Evolutionary conservation across 2,113 vertebrate species (phyloP).

Genomic region (Alethe castanea): DNA sequence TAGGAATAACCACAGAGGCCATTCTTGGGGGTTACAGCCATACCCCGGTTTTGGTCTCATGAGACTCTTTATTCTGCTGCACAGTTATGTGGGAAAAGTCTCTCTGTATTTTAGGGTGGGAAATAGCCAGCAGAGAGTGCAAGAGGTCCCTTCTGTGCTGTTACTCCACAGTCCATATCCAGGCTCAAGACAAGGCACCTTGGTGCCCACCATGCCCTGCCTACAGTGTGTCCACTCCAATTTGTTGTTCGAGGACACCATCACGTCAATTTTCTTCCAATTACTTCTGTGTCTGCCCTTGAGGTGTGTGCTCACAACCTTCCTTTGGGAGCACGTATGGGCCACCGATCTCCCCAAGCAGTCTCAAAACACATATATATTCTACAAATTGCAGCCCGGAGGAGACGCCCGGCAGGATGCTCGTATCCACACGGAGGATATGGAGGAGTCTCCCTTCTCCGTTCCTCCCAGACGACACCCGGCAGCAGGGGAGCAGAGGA

Average conservation of each 20-base stretch:
- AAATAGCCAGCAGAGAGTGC: constrained; percentile 21
- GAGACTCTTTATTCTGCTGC: not conserved
- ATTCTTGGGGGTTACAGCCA: not conserved
- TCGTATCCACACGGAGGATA: fast-evolving
- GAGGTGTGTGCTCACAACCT: not conserved
- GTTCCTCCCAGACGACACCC: not conserved
- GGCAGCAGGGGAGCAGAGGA: not conserved
- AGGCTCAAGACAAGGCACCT: not conserved
- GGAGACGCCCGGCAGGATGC: not conserved
- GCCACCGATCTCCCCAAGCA: not conserved
- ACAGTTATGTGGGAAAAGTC: not conserved
- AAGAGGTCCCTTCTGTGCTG: not conserved
- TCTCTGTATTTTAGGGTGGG: not conserved
- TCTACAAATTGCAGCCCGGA: not conserved
- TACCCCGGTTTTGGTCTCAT: not conserved
- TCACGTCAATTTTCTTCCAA: not conserved
- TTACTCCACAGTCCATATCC: not conserved
- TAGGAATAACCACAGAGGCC: not conserved
- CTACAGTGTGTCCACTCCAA: fast-evolving
- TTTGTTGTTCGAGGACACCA: too few relatives aligned
- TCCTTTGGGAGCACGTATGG: not conserved
- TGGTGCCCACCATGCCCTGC: not conserved
- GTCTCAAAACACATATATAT: fast-evolving
- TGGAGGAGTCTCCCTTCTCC: not conserved
- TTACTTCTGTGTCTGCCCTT: not conserved